Evolutionary conservation across 2,888 invertebrate genomes (phyloP), one percentile per base, ranked within the genome.

Genomic region (Trichacis sp.): DNA sequence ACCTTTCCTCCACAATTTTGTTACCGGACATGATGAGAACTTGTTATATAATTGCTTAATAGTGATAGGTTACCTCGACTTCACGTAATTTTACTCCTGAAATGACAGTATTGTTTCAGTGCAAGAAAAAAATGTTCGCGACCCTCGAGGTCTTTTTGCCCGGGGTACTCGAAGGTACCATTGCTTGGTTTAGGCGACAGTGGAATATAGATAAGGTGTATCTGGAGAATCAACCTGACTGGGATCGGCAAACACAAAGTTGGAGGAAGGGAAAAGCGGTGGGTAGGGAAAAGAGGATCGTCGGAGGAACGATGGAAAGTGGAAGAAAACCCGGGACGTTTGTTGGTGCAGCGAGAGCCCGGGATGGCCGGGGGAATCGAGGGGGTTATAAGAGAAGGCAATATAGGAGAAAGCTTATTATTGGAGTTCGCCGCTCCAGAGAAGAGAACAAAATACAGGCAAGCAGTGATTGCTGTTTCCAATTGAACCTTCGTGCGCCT

Each of bases 401-500:
- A 83, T 83, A 84, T 82, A 83, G 82, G 81, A 83, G 83, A 83
- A 83, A 84, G 83, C 83, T 84, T 84, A 84, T 84, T 84, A 84
- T 84, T 82, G 82, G 82, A 83, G 83, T 83, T 83, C 77, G 80
- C 81, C 80, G 77, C 77, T 74, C 77, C 70, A 52, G 70, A 75
- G 74, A 74, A 79, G 80, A 81, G 82, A 83, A 83, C 78, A 82
- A 83, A 83, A 83, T 83, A 82, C 81, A 82, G 78, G 82, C 82
- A 78, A 82, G 80, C 82, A 82, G 84, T 84, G 84, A 84, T 84
- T 84, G 83, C 84, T 83, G 82, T 84, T 84, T 83, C 82, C 83
- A 83, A 84, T 84, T 84, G 84, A 84, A 83, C 81, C 79, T 77
- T 77, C 77, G 75, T 76, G 78, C 77, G 77, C 76, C 76, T 75